Evolutionary conservation across 2,888 invertebrate genomes (phyloP).

Genomic region (Zeuzera pyrina): DNA sequence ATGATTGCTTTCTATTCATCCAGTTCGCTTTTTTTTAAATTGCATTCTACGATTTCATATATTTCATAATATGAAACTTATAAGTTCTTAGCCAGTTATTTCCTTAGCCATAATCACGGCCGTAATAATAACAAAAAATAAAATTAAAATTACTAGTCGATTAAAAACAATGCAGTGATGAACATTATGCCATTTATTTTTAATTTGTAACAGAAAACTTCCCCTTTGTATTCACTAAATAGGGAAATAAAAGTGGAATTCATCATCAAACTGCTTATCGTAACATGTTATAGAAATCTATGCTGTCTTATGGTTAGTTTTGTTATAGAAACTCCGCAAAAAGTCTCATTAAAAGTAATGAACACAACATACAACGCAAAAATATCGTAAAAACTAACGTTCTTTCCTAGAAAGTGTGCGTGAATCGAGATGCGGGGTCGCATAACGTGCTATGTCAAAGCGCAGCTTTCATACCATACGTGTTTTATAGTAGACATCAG

Average conservation of each 20-base stretch:
- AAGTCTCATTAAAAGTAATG: slow-evolving; percentile 21
- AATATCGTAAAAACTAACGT: slow-evolving; percentile 17
- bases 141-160: too few relatives aligned
- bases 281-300: too few relatives aligned
- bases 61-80: too few relatives aligned
- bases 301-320: background rate
- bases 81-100: too few relatives aligned
- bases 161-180: background rate
- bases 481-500: too few relatives aligned
- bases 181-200: background rate
- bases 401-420: slow-evolving; percentile 26
- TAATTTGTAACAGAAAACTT: background rate
- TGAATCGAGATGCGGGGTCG: slow-evolving; percentile 26
- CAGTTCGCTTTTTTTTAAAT: too few relatives aligned
- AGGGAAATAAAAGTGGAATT: background rate
- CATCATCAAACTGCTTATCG: too few relatives aligned
- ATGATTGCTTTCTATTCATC: too few relatives aligned
- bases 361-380: slow-evolving; percentile 21
- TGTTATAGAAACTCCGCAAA: background rate
- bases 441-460: slow-evolving; percentile 20
- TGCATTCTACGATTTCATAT: too few relatives aligned
- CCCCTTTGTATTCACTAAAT: background rate
- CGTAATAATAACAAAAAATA: too few relatives aligned
- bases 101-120: too few relatives aligned
- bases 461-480: slow-evolving; percentile 34